Evolutionary conservation across 1,140 invertebrate genomes (phyloP), one percentile per base, ranked within the genome.

Genomic region (Procambarus virginalis): DNA sequence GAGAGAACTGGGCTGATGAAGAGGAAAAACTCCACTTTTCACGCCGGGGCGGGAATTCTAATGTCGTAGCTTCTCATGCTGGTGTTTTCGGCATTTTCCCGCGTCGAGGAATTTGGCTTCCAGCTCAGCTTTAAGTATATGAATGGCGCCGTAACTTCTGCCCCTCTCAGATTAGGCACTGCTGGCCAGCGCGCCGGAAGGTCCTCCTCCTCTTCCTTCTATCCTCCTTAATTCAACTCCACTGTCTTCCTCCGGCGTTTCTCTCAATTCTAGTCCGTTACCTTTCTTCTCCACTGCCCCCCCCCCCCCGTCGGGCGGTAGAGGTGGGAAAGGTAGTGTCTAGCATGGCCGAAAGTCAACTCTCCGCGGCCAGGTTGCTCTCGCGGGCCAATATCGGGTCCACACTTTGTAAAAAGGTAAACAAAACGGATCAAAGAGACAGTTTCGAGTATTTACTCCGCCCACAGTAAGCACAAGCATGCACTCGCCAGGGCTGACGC

Each of bases 81-180:
- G 12, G 80, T 82, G 58, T 82, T 82, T 82, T 81, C 79, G 60
- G 79, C 79, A 60, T 81, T n/a, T 81, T 9, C 17, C 17, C 20
- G 12, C 60, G 80, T 45, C 60, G 14, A 60, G 80, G 60, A 64
- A 22, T 82, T 60, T 64, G 58, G 45, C 45, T 64, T 82, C 58
- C 45, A 51, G 58, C 45, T 82, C 80, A 82, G 80, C 80, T 82
- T 82, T 82, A 82, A 82, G 8, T 82, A 60, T 82, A 82, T 82
- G 80, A 82, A 82, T 46, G 80, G 48, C 45, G 80, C 22, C 80
- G 58, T 82, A 82, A 82, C 80, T 82, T 48, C 58, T 34, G 58
- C 45, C 45, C 68, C 80, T 64, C 60, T 60, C 48, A 81, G 79
- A 81, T 81, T 81, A 81, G 51, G 45, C n/a, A 60, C 22, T 22